Evolutionary conservation across 2,888 invertebrate genomes (phyloP), one percentile per base, ranked within the genome.

Genomic region (Margaritifera margaritifera): DNA sequence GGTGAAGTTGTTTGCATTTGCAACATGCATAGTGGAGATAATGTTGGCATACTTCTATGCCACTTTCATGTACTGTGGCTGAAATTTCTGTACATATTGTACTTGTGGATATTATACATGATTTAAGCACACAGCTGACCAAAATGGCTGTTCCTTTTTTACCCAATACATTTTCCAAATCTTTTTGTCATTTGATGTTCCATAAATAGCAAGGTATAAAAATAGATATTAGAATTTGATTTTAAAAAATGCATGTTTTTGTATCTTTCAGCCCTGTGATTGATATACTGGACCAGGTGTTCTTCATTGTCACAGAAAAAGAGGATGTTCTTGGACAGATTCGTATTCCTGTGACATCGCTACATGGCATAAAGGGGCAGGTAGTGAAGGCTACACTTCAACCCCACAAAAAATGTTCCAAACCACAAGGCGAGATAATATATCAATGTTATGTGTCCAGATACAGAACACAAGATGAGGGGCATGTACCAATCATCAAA

Each of bases 361-460:
- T 88, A 27, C 79, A 77, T 22, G 78, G 78, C 18, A 67, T 75
- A 31, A 83, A 84, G 66, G 84, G 84, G 4, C 78, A 78, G 62
- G 80, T 78, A 8, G 77, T 80, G 55, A 77, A 78, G 27, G 66
- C 77, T 5, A 73, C 82, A 0, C 80, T 89, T 24, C 85, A 85
- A 66, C 82, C 87, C 6, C 87, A 89, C 74, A 88, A 87, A 72
- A 88, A 88, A 68, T 86, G 86, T 68, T 79, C 85, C 15, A 75
- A 80, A 54, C 88, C 89, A 11, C 78, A 83, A 57, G 89, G 88
- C 25, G 87, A 86, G 61, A 78, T 89, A 22, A 77, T 83, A 25
- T 88, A 84, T 65, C 84, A 87, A 80, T 85, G 85, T 56, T 88
- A 85, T 77, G 81, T 89, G n/a, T 87, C 87, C 56, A 84, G 81